These are phyloP conservation scores for Trichomalopsis sarcophagae DNA, from an alignment of 1,140 invertebrate species.

Conservation along the genomic window DNA sequence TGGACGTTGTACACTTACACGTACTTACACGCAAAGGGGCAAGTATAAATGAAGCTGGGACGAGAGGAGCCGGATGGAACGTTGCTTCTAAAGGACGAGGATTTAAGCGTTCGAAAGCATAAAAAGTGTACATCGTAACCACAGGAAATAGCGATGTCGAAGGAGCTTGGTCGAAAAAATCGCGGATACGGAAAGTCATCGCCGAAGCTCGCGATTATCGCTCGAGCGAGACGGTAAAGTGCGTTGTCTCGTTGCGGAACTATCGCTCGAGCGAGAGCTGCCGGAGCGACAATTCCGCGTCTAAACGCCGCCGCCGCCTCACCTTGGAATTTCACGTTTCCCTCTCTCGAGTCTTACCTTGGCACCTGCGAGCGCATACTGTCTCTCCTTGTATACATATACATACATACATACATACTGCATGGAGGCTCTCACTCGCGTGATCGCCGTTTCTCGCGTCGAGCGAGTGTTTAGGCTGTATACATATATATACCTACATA, in stretches of 20 bases:
- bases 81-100: not conserved
- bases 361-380: slow-evolving; percentile 15
- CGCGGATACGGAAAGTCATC: not conserved
- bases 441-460: not conserved
- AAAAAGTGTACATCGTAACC: no score
- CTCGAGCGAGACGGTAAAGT: slow-evolving; percentile 8
- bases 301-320: slow-evolving; percentile 12
- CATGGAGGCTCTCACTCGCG: not conserved
- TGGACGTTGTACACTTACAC: no score
- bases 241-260: slow-evolving; percentile 24
- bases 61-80: not conserved
- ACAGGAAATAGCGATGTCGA: not conserved
- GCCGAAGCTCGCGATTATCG: not conserved
- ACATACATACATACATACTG: not conserved
- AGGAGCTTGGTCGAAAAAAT: not conserved
- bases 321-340: slow-evolving; percentile 49
- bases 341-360: slow-evolving; percentile 41
- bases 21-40: not conserved
- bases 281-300: slow-evolving; percentile 25
- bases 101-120: no score
- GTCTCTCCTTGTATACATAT: no score
- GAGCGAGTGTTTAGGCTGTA: no score
- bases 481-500: no score
- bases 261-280: not conserved
- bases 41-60: not conserved